Evolutionary conservation across 2,797 vertebrate genomes (phyloP), one percentile per base, ranked within the genome.

Genomic region (Melanotaenia pygmaea): DNA sequence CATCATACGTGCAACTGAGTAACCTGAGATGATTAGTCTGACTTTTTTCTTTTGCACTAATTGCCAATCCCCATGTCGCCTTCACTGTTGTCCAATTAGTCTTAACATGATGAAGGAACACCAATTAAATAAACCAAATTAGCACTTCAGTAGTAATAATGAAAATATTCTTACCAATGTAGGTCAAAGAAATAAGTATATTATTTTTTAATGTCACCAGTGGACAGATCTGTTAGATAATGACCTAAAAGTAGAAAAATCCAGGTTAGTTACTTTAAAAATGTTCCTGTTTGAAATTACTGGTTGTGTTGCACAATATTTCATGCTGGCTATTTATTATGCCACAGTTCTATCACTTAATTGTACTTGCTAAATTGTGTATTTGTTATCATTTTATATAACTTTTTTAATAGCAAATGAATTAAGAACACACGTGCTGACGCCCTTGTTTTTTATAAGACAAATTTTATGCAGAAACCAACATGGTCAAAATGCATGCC

Each of bases 21-120:
- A 95, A 94, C 95, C 93, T 89, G 90, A 93, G 93, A 91, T 95
- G 92, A 97, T 98, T 98, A 98, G 94, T 93, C 92, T 89, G 93
- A 93, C 93, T 95, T 93, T 91, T 94, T 95, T 96, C 91, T 91
- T 92, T 94, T 92, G 94, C 88, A 92, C 95, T 97, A 98, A 98
- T 97, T 97, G 96, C 89, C 93, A 94, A 86, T 84, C 92, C 93
- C 94, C 93, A 93, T 95, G 89, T 96, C 94, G 96, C 95, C 95
- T 96, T 96, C 91, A 88, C 94, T 94, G 91, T 89, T 86, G 92
- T 95, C 94, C 91, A 89, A 92, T 94, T 91, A 87, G 89, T 77
- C 76, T 67, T 88, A 88, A 86, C 86, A 75, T 85, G 66, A 77
- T 74, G 76, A 88, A 66, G 61, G 67, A 87, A 74, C 81, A 85